Evolutionary conservation across 1,140 invertebrate genomes (phyloP).

Genomic region (Aethina tumida): DNA sequence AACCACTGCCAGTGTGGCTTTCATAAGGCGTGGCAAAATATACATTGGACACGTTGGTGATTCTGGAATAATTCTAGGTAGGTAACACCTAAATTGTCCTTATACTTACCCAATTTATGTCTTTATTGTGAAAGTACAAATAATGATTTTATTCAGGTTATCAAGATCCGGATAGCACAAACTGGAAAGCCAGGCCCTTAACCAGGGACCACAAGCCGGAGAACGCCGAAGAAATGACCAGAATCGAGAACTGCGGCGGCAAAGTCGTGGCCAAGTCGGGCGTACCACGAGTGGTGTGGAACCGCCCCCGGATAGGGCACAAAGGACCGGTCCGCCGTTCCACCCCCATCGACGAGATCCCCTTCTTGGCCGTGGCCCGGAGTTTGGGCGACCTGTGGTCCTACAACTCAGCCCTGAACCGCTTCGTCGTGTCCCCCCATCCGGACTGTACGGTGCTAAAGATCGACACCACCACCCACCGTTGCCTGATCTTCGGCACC

Average conservation of each 20-base stretch:
- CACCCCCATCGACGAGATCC: slow-evolving; percentile 87
- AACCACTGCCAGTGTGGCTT: slow-evolving; percentile 90
- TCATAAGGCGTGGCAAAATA: slow-evolving; percentile 88
- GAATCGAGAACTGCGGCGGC: slow-evolving; percentile 82
- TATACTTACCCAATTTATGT: too few species aligned
- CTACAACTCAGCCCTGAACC: slow-evolving; percentile 79
- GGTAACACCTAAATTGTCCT: slow-evolving; percentile 24
- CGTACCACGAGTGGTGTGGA: slow-evolving; percentile 94
- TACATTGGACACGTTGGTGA: slow-evolving; percentile 98
- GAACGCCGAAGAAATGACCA: slow-evolving; percentile 67
- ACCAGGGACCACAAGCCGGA: slow-evolving; percentile 95
- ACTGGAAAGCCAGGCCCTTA: slow-evolving; percentile 69
- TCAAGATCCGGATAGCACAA: slow-evolving; percentile 39
- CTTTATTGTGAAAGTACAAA: too few species aligned
- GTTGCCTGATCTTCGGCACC: slow-evolving; percentile 90
- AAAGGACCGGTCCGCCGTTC: slow-evolving; percentile 72
- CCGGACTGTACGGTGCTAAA: slow-evolving; percentile 85
- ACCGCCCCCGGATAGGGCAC: slow-evolving; percentile 71
- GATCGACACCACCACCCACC: slow-evolving; percentile 67
- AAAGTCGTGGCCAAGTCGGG: slow-evolving; percentile 85
- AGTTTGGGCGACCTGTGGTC: slow-evolving; percentile 96
- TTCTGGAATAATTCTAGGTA: slow-evolving; percentile 86
- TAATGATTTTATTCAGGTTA: slow-evolving; percentile 24
- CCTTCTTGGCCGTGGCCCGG: slow-evolving; percentile 90
- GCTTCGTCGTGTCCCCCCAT: slow-evolving; percentile 94